Conservation (phyloP, 2,888 invertebrate genomes). For the Parapristionchus giblindavisi region DNA sequence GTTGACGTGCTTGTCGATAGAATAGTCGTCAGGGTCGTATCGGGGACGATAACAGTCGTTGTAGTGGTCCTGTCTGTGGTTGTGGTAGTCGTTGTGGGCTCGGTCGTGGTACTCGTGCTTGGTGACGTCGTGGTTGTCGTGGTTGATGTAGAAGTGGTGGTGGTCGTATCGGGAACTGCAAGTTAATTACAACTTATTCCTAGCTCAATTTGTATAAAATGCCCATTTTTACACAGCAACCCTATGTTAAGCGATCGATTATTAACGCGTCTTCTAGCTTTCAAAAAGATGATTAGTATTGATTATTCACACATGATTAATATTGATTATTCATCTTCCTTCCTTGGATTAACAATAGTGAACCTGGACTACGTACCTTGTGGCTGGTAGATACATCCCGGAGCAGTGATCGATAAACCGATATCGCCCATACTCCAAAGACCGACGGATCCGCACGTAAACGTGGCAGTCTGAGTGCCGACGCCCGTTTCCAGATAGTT, state of each 20-base stretch:
- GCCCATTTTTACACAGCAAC: no score
- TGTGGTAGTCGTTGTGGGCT: background rate
- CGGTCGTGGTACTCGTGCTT: no score
- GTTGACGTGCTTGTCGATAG: constrained; percentile 4
- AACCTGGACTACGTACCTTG: background rate
- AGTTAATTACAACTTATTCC: no score
- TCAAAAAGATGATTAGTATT: no score
- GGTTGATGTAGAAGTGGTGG: background rate
- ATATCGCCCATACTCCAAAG: background rate
- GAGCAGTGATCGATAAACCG: background rate
- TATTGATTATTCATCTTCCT: no score
- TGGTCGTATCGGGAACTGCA: background rate
- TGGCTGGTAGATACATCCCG: background rate
- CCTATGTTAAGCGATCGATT: no score
- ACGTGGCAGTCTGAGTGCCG: background rate
- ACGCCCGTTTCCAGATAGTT: background rate
- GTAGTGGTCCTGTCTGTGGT: background rate
- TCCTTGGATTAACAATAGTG: no score
- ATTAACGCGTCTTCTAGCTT: no score
- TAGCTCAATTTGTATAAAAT: no score
- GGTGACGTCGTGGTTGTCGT: background rate
- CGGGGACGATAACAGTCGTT: background rate
- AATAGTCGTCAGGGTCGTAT: constrained; percentile 1
- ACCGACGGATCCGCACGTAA: background rate
- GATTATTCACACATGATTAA: no score